Conservation (phyloP, 2,113 vertebrate genomes). For the Cyprinodon brontotheroides region DNA sequence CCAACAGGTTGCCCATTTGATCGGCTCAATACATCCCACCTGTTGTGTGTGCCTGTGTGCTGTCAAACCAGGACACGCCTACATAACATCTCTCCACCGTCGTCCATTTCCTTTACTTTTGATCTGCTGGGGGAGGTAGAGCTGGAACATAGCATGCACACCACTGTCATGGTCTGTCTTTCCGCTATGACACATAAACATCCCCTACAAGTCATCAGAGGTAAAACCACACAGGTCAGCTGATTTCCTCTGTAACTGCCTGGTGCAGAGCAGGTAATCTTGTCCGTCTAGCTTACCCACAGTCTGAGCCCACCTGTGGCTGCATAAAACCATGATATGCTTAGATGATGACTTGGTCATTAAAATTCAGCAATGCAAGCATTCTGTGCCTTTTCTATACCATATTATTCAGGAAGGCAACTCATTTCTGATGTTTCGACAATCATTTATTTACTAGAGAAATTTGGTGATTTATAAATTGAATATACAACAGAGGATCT, state of each 20-base stretch:
- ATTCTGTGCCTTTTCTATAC: no score
- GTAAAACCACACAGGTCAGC: constrained; percentile 53
- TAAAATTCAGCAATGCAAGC: no score
- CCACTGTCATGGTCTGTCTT: constrained; percentile 46
- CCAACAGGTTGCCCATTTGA: constrained; percentile 38
- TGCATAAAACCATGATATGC: not conserved
- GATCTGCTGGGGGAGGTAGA: constrained; percentile 36
- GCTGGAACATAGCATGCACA: constrained; percentile 34
- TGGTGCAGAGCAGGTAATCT: constrained; percentile 18
- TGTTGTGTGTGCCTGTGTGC: not conserved
- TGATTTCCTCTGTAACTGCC: constrained; percentile 55
- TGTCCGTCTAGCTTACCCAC: constrained; percentile 9
- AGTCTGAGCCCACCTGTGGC: not conserved
- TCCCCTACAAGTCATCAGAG: constrained; percentile 23
- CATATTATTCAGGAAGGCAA: not conserved
- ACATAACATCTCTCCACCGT: constrained; percentile 41
- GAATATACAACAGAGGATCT: not conserved
- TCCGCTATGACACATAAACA: constrained; percentile 59
- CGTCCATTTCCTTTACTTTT: constrained; percentile 47
- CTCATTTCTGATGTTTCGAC: not conserved
- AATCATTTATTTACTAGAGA: not conserved
- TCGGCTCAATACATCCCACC: not conserved
- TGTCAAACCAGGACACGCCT: constrained; percentile 14
- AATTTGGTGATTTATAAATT: not conserved
- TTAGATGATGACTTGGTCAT: not conserved